phyloP scores from a whole-genome alignment of 2,797 vertebrate genomes.

The Bucorvus abyssinicus region DNA sequence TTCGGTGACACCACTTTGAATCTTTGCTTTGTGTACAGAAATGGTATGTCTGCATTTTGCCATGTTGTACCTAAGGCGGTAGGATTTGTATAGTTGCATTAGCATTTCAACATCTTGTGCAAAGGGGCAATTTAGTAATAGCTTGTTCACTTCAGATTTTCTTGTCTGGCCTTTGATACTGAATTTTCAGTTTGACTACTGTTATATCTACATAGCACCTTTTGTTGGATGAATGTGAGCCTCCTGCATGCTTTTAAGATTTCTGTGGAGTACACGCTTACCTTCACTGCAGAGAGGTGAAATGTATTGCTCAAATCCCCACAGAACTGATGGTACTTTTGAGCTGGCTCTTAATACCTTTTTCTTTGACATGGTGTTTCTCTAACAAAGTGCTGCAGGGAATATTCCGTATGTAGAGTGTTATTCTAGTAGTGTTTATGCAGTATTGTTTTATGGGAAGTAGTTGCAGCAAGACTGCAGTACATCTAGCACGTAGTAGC shows the following conservation, averaged over 20 bases:
- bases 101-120: neutral
- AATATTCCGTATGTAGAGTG: neutral
- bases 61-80: neutral
- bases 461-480: neutral
- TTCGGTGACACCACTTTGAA: constrained; percentile 33
- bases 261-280: neutral
- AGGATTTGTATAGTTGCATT: neutral
- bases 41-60: constrained; percentile 24
- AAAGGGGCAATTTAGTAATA: neutral
- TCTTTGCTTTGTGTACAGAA: constrained; percentile 37
- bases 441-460: neutral
- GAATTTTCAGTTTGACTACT: neutral
- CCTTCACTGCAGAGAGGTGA: neutral
- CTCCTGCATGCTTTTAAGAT: neutral
- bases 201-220: neutral
- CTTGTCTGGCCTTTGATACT: neutral
- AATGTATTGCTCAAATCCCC: neutral
- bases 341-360: neutral
- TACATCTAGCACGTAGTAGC: neutral
- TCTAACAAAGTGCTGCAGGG: neutral
- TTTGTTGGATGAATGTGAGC: neutral
- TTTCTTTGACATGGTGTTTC: neutral
- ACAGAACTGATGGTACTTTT: neutral
- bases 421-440: neutral
- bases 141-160: neutral